Percentiles rank a stretch among this genome's conserved stretches.
phyloP scores from a whole-genome alignment of 2,888 invertebrate species.

The Choristoneura rosaceana region DNA sequence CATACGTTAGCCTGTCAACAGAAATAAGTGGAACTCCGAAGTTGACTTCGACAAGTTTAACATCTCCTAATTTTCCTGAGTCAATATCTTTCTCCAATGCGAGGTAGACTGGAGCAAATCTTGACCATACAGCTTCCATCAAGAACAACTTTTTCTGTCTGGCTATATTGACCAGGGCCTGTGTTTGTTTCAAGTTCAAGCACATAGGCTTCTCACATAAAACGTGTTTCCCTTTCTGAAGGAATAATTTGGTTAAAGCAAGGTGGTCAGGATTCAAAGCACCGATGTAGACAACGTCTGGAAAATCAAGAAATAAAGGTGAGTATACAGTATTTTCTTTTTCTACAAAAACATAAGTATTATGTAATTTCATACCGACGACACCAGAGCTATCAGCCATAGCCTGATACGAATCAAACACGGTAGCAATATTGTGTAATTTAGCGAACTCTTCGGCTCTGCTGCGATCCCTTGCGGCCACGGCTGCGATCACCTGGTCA shows the following conservation, averaged over 20 bases:
- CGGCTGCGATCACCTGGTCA: slow-evolving; percentile 21
- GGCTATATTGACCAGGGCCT: slow-evolving; percentile 88
- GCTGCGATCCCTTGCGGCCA: slow-evolving; percentile 18
- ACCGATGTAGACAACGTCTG: slow-evolving; percentile 96
- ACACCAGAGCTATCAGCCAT: slow-evolving; percentile 30
- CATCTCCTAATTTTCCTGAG: slow-evolving; percentile 88
- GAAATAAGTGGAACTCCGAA: slow-evolving; percentile 88
- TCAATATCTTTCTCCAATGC: slow-evolving; percentile 88
- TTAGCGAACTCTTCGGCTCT: slow-evolving; percentile 24
- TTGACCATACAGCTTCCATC: slow-evolving; percentile 97
- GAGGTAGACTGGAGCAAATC: slow-evolving; percentile 92
- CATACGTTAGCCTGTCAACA: slow-evolving; percentile 64
- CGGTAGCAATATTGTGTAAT: slow-evolving; percentile 13
- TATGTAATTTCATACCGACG: slow-evolving; percentile 10
- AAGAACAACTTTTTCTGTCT: slow-evolving; percentile 90
- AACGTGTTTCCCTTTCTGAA: slow-evolving; percentile 93
- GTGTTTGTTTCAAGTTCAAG: slow-evolving; percentile 90
- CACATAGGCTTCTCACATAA: slow-evolving; percentile 96
- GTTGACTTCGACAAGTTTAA: slow-evolving; percentile 87
- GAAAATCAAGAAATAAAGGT: slow-evolving; percentile 46
- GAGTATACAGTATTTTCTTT: too few relatives aligned
- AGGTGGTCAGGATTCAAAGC: slow-evolving; percentile 91
- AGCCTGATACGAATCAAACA: slow-evolving; percentile 31
- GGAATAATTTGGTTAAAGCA: slow-evolving; percentile 88
- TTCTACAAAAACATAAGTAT: too few relatives aligned